These are phyloP conservation scores for Mythimna impura DNA, from an alignment of 2,888 invertebrate genomes.

Conservation along the genomic window DNA sequence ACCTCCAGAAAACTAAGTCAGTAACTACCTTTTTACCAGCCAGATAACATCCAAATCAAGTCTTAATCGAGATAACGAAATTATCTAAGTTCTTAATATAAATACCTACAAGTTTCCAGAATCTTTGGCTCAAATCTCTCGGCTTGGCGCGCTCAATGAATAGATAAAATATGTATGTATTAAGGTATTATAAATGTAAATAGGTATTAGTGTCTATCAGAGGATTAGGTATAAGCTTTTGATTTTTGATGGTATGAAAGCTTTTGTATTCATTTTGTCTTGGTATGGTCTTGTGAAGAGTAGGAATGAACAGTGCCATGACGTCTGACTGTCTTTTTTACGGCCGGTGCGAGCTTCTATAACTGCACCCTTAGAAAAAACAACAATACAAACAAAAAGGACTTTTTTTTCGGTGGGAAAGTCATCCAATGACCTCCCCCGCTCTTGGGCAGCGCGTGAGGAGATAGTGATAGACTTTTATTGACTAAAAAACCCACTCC, in stretches of 20 bases:
- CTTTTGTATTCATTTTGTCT: not conserved
- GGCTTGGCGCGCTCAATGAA: slow-evolving; percentile 17
- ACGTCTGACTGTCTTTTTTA: too few relatives aligned
- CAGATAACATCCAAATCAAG: slow-evolving; percentile 53
- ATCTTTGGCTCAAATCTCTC: slow-evolving; percentile 33
- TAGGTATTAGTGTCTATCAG: slow-evolving; percentile 1
- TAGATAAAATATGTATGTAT: slow-evolving; percentile 26
- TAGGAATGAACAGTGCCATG: too few relatives aligned
- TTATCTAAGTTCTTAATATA: slow-evolving; percentile 60
- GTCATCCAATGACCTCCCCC: too few relatives aligned
- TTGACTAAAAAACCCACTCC: too few relatives aligned
- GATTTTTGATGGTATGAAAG: not conserved
- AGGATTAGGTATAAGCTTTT: not conserved
- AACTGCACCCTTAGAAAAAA: too few relatives aligned
- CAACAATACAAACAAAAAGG: too few relatives aligned
- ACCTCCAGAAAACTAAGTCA: slow-evolving; percentile 48
- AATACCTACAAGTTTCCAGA: slow-evolving; percentile 50
- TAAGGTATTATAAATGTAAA: slow-evolving; percentile 36
- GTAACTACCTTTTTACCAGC: slow-evolving; percentile 51
- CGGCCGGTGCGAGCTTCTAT: too few relatives aligned
- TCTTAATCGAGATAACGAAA: slow-evolving; percentile 57
- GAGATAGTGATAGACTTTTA: too few relatives aligned
- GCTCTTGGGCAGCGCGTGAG: too few relatives aligned
- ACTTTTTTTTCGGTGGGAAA: too few relatives aligned
- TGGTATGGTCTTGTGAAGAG: too few relatives aligned